A percentile compares a stretch with the other conserved stretches of the same genome.
phyloP scores from a whole-genome alignment of 2,888 invertebrate species.

The Tiliacea citrago region DNA sequence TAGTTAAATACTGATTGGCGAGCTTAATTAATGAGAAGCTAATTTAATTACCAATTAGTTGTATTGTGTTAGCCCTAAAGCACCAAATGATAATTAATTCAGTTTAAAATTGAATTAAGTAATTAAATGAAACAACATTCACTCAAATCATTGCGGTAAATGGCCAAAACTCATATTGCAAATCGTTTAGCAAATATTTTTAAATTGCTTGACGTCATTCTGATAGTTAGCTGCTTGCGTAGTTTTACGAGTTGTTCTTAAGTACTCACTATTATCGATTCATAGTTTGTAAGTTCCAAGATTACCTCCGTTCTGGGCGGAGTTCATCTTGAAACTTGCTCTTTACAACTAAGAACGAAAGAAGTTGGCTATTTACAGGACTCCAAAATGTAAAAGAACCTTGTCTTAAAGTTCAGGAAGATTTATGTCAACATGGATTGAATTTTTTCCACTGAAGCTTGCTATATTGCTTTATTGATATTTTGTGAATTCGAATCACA shows the following conservation, averaged over 20 bases:
- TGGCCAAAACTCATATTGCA: neutral
- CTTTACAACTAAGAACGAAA: no score
- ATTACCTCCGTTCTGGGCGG: neutral
- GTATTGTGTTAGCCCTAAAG: neutral
- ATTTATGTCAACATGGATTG: neutral
- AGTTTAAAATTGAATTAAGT: neutral
- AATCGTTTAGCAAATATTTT: neutral
- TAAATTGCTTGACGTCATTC: neutral
- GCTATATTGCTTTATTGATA: neutral
- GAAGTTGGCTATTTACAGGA: neutral
- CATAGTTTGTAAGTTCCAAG: slow-evolving; percentile 3
- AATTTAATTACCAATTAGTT: neutral
- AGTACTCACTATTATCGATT: slow-evolving; percentile 9
- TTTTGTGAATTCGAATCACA: neutral
- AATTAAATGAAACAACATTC: neutral
- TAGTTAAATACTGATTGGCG: slow-evolving; percentile 9
- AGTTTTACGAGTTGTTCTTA: slow-evolving; percentile 1
- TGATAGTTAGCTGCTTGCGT: slow-evolving; percentile 1
- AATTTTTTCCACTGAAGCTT: neutral
- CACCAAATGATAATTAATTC: neutral
- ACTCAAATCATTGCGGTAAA: neutral
- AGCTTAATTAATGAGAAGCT: neutral
- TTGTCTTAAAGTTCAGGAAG: no score
- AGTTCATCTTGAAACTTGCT: neutral
- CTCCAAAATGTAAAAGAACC: neutral